Conservation (phyloP, 2,797 vertebrate species). For the Rhincodon typus region DNA sequence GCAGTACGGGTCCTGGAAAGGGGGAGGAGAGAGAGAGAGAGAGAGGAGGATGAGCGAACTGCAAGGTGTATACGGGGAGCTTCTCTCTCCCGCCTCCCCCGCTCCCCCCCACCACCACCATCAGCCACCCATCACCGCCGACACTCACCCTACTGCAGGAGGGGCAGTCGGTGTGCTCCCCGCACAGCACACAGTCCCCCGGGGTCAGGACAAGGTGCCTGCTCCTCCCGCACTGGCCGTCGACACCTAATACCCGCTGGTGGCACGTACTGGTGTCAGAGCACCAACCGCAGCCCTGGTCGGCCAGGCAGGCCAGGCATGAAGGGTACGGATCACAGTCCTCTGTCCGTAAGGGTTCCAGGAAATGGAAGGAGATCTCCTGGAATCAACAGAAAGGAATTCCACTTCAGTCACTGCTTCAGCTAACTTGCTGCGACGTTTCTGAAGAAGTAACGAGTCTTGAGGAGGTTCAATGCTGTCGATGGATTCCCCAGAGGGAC, state of each 20-base stretch:
- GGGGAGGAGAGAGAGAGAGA: fast-evolving
- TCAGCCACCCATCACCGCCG: too few species aligned
- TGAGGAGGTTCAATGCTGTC: too few species aligned
- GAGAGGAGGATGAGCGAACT: not conserved
- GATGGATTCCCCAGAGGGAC: too few species aligned
- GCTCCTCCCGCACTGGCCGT: conserved; percentile 53
- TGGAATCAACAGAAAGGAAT: conserved; percentile 41
- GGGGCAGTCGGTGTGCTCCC: conserved; percentile 82
- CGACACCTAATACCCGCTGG: conserved; percentile 52
- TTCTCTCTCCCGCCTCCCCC: too few species aligned
- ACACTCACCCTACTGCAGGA: conserved; percentile 72
- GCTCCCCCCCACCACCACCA: too few species aligned
- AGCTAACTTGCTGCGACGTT: not conserved
- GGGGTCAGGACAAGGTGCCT: conserved; percentile 71
- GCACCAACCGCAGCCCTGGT: conserved; percentile 89
- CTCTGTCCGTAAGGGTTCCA: conserved; percentile 78
- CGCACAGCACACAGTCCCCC: conserved; percentile 72
- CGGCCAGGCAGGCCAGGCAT: conserved; percentile 77
- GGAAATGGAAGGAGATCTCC: conserved; percentile 88
- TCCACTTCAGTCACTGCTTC: too few species aligned
- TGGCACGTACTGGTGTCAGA: conserved; percentile 67
- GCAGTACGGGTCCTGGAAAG: conserved; percentile 71
- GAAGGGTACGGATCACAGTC: conserved; percentile 70
- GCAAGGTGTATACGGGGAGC: too few species aligned
- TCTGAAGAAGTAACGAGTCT: too few species aligned